Evolutionary conservation across 2,888 invertebrate species (phyloP).

Genomic region (Scaptodrosophila latifasciaeformis): DNA sequence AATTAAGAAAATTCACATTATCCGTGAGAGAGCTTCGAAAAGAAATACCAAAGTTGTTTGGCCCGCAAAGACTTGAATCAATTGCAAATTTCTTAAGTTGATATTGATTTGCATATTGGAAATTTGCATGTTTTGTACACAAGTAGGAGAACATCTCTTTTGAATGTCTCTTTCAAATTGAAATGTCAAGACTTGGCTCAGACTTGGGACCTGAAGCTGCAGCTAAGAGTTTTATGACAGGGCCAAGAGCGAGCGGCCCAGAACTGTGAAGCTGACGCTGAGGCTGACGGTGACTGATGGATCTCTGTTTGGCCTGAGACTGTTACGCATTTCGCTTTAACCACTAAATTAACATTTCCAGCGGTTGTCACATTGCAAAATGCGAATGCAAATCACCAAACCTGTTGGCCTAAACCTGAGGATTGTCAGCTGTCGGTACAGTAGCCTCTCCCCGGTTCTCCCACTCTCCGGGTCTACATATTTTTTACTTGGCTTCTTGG

Average conservation of each 20-base stretch:
- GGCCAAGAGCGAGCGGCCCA: slow-evolving; percentile 17
- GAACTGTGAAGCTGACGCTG: background rate
- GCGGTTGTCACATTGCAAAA: slow-evolving; percentile 53
- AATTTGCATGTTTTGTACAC: slow-evolving; percentile 55
- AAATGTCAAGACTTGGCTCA: slow-evolving; percentile 55
- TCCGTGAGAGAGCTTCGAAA: slow-evolving; percentile 38
- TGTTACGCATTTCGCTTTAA: slow-evolving; percentile 37
- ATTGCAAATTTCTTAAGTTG: slow-evolving; percentile 1
- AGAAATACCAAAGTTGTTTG: background rate
- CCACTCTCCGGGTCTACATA: slow-evolving; percentile 11
- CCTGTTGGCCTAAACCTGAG: slow-evolving; percentile 38
- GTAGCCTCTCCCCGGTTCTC: background rate
- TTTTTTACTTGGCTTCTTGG: slow-evolving; percentile 27
- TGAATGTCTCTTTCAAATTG: slow-evolving; percentile 59
- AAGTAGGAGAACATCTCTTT: slow-evolving; percentile 17
- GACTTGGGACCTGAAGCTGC: too few species aligned
- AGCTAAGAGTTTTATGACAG: slow-evolving; percentile 54
- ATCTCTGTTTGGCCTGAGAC: background rate
- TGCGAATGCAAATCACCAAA: slow-evolving; percentile 58
- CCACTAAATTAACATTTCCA: slow-evolving; percentile 65
- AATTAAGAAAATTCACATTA: slow-evolving; percentile 54
- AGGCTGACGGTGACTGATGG: background rate
- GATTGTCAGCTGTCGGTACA: slow-evolving; percentile 27
- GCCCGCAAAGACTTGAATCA: background rate
- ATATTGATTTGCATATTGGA: slow-evolving; percentile 57